Conservation (phyloP, 2,113 vertebrate genomes). For the Oreochromis niloticus region DNA sequence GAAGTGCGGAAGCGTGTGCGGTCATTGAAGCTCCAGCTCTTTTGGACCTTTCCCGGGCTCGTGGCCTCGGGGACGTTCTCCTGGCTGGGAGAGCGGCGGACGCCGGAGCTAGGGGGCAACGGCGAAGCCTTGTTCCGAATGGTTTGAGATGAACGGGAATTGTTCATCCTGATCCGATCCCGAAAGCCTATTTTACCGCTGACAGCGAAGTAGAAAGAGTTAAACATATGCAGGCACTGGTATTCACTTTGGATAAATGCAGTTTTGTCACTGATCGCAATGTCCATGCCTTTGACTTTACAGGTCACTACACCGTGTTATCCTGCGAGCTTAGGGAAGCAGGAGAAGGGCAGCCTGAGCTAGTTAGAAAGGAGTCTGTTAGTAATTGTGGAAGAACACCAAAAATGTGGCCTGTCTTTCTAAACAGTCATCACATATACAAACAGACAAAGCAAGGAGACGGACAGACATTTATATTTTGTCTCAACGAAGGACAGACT, state of each 20-base stretch:
- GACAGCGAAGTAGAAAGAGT: slow-evolving; percentile 26
- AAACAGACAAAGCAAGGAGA: slow-evolving; percentile 15
- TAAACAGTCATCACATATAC: background rate
- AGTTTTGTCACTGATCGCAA: background rate
- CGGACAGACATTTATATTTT: slow-evolving; percentile 14
- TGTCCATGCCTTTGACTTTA: slow-evolving; percentile 12
- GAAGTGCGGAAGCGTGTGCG: slow-evolving; percentile 92
- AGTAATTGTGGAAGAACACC: slow-evolving; percentile 9
- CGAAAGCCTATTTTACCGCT: slow-evolving; percentile 92
- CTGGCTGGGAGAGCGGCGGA: slow-evolving; percentile 77
- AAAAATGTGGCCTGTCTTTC: background rate
- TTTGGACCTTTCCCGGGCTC: slow-evolving; percentile 93
- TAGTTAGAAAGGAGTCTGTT: slow-evolving; percentile 43
- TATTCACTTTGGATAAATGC: background rate
- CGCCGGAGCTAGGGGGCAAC: slow-evolving; percentile 69
- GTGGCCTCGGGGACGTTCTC: slow-evolving; percentile 81
- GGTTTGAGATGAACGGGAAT: slow-evolving; percentile 77
- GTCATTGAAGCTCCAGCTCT: slow-evolving; percentile 99
- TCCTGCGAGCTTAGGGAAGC: background rate
- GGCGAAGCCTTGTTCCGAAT: slow-evolving; percentile 77
- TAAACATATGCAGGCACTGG: background rate
- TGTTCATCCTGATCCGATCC: slow-evolving; percentile 89
- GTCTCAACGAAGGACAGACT: background rate
- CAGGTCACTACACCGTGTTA: slow-evolving; percentile 17
- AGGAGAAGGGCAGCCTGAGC: slow-evolving; percentile 4